Percentiles rank a stretch among this genome's conserved stretches.
phyloP scores from a whole-genome alignment of 2,888 invertebrate genomes.

The Galerucella calmariensis region DNA sequence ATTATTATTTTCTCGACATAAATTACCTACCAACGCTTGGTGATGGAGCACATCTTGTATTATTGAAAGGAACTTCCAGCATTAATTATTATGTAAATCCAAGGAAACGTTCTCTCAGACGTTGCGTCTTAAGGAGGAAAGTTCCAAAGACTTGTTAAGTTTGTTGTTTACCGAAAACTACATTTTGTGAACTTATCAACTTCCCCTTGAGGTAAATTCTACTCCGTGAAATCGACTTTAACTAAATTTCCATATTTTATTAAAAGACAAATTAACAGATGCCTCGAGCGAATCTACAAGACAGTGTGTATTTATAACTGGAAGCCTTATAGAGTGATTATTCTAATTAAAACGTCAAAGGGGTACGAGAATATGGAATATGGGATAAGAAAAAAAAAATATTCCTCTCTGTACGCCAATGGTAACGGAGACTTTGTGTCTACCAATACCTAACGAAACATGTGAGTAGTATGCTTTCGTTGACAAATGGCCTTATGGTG shows the following conservation, averaged over 20 bases:
- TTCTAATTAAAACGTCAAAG: background rate
- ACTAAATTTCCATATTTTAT: slow-evolving; percentile 20
- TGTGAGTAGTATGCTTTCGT: slow-evolving; percentile 27
- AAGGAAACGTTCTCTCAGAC: background rate
- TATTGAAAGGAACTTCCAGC: background rate
- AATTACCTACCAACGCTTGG: no score
- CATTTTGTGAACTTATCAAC: slow-evolving; percentile 22
- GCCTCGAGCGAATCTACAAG: background rate
- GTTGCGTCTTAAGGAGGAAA: background rate
- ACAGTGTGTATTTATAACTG: background rate
- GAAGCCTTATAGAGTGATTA: background rate
- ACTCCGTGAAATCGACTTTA: slow-evolving; percentile 1
- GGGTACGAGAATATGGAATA: background rate
- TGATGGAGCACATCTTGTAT: background rate
- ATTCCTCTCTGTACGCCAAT: slow-evolving; percentile 28
- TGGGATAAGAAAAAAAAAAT: background rate
- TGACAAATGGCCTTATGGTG: slow-evolving; percentile 38
- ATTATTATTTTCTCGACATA: no score
- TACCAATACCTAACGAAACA: slow-evolving; percentile 23
- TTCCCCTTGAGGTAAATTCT: slow-evolving; percentile 9
- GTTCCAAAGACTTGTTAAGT: slow-evolving; percentile 5
- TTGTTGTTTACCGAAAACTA: slow-evolving; percentile 27
- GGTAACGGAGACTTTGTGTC: slow-evolving; percentile 35
- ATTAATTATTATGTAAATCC: slow-evolving; percentile 12
- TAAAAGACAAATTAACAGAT: slow-evolving; percentile 9